Conservation (phyloP, 2,113 vertebrate species). For the Dasypus novemcinctus region DNA sequence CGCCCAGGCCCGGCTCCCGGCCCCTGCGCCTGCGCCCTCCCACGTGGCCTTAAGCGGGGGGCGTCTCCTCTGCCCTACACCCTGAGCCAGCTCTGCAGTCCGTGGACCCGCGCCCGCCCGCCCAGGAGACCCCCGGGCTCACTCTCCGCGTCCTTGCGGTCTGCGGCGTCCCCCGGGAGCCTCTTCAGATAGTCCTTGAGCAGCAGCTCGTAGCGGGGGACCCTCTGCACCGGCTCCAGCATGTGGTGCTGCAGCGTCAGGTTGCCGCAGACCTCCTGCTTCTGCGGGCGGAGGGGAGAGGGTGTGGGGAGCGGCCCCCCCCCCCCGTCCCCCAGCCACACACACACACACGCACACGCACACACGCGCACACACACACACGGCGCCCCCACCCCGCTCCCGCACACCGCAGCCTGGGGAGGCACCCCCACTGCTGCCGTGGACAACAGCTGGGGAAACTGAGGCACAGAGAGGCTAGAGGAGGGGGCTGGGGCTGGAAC, state of each 20-base stretch:
- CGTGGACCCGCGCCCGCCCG: background rate
- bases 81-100: too few relatives aligned
- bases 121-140: constrained; percentile 51
- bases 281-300: constrained; percentile 80
- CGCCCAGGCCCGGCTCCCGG: too few relatives aligned
- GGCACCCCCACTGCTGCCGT: background rate
- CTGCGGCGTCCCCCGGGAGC: constrained; percentile 90
- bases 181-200: constrained; percentile 98
- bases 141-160: constrained; percentile 96
- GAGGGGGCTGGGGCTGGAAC: background rate
- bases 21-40: too few relatives aligned
- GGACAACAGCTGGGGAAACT: background rate
- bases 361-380: rapidly evolving
- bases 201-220: constrained; percentile 96
- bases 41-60: too few relatives aligned
- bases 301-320: background rate
- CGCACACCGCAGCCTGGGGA: too few relatives aligned
- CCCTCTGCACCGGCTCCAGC: constrained; percentile 97
- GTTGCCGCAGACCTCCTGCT: constrained; percentile 95
- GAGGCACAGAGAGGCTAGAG: background rate
- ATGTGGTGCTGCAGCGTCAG: constrained; percentile 98
- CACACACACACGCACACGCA: background rate
- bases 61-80: too few relatives aligned
- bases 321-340: background rate
- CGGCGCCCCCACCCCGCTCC: background rate